Evolutionary conservation across 2,888 invertebrate genomes (phyloP).

Genomic region (Abscondita cerata): DNA sequence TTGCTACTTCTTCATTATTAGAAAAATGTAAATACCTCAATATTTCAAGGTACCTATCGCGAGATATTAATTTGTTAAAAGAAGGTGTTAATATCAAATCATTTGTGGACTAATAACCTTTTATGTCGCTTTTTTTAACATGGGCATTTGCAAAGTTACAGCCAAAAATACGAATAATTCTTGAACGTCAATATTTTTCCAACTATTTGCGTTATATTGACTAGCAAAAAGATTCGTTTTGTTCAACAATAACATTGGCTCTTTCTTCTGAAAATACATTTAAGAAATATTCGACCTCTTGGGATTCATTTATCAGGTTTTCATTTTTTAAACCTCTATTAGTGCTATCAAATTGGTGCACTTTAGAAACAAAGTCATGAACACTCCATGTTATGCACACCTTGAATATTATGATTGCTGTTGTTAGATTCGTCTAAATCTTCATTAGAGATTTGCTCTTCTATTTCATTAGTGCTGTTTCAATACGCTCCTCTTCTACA

Average conservation of each 20-base stretch:
- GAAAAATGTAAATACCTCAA: neutral
- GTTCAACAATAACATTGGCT: neutral
- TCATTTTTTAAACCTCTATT: no score
- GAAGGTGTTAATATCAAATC: neutral
- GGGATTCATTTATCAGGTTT: no score
- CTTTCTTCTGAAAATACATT: no score
- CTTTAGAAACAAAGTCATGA: no score
- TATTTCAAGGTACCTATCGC: neutral
- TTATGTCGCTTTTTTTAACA: neutral
- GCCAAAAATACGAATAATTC: constrained; percentile 5
- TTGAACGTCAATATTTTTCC: constrained; percentile 6
- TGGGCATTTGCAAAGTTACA: neutral
- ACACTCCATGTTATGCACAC: no score
- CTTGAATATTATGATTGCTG: neutral
- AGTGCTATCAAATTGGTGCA: no score
- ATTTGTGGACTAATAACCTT: neutral
- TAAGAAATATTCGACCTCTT: no score
- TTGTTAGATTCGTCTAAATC: neutral
- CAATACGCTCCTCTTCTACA: neutral
- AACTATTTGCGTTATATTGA: neutral
- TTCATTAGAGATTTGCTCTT: neutral
- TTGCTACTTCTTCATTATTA: neutral
- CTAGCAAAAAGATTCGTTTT: neutral
- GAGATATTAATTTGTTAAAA: neutral
- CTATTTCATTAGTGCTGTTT: neutral